Conservation (phyloP, 2,797 vertebrate genomes). For the Squalus acanthias region DNA sequence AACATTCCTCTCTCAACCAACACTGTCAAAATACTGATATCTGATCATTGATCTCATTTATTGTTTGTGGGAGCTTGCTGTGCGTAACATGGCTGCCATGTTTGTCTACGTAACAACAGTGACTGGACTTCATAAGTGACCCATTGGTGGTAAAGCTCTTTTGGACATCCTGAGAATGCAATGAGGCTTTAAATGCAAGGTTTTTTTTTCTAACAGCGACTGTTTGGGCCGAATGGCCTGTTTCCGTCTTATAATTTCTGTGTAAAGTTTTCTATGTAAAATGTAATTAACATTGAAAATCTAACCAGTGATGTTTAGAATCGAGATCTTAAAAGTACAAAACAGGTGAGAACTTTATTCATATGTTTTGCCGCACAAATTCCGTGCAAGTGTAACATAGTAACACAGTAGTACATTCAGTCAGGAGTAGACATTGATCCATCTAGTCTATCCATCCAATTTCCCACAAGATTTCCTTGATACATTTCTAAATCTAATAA, state of each 20-base stretch:
- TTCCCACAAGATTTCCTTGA: too few species aligned
- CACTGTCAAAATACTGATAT: neutral
- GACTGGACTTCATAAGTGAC: neutral
- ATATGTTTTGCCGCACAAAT: too few species aligned
- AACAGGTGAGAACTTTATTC: too few species aligned
- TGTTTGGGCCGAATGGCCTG: neutral
- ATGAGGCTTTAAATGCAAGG: neutral
- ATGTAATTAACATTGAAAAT: neutral
- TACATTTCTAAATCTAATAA: too few species aligned
- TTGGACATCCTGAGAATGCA: neutral
- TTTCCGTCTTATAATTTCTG: neutral
- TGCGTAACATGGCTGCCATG: neutral
- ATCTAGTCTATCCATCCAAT: too few species aligned
- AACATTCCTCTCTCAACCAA: neutral
- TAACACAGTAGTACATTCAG: too few species aligned
- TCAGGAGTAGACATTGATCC: too few species aligned
- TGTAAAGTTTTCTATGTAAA: neutral
- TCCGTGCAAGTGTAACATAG: too few species aligned
- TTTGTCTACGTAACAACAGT: neutral
- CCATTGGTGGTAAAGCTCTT: neutral
- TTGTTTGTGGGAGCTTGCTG: neutral
- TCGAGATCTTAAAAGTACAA: neutral
- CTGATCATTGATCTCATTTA: neutral
- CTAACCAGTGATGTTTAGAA: neutral
- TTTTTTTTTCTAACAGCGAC: neutral